phyloP scores from a whole-genome alignment of 30 jellyfish, hydroid and myxozoan species.

The Nemopilema nomurai region DNA sequence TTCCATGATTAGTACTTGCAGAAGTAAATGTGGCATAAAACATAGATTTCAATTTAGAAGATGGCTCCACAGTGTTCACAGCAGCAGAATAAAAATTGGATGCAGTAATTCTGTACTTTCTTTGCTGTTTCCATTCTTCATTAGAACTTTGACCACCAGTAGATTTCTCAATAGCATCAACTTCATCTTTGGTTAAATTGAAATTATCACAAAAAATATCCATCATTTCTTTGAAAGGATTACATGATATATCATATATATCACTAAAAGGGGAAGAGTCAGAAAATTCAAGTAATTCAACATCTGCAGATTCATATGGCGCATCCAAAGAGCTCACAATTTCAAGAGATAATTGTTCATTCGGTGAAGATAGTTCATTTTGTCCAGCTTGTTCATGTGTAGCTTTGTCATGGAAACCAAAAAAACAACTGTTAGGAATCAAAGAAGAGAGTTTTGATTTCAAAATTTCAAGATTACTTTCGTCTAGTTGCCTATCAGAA shows the following conservation, averaged over 20 bases:
- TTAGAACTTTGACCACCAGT: constrained; percentile 4
- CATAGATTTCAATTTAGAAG: constrained; percentile 12
- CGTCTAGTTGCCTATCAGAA: constrained; percentile 2
- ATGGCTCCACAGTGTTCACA: constrained; percentile 48
- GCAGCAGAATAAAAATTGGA: constrained; percentile 31
- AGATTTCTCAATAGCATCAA: constrained; percentile 1
- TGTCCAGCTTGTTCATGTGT: background rate
- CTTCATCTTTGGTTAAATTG: background rate
- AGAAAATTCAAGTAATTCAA: background rate
- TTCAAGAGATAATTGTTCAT: background rate
- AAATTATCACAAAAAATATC: constrained; percentile 3
- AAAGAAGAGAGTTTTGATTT: constrained; percentile 8
- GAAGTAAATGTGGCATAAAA: constrained; percentile 18
- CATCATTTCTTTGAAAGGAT: constrained; percentile 10
- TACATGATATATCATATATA: constrained; percentile 12
- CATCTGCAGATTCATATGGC: background rate
- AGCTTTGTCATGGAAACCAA: background rate
- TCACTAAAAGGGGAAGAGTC: constrained; percentile 18
- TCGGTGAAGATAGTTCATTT: background rate
- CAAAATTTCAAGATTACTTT: background rate
- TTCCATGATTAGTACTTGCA: constrained; percentile 28
- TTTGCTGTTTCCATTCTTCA: background rate
- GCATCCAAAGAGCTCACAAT: background rate
- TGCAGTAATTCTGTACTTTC: constrained; percentile 18
- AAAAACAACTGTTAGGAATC: background rate